Conservation (phyloP, 2,888 invertebrate genomes). For the Pollenia amentaria region DNA sequence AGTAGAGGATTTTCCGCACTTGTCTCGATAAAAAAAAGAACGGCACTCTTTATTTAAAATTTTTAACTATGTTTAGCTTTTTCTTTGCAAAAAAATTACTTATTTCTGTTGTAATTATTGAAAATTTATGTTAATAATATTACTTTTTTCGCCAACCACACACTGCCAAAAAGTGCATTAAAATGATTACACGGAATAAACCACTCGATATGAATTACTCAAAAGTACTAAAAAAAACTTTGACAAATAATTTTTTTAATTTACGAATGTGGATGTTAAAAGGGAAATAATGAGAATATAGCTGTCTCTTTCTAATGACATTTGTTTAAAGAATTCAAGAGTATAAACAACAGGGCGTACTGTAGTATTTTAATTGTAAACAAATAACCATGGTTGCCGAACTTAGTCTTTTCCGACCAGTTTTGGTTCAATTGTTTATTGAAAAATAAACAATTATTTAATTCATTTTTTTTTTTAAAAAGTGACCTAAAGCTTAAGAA, state of each 20-base stretch:
- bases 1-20: constrained; percentile 44
- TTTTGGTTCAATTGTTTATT: no score
- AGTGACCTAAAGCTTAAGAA: no score
- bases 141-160: constrained; percentile 41
- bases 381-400: no score
- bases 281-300: constrained; percentile 1
- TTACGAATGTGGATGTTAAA: constrained; percentile 31
- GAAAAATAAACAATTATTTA: no score
- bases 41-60: neutral
- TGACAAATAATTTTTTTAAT: constrained; percentile 17
- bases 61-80: neutral
- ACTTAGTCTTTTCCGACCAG: no score
- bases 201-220: constrained; percentile 64
- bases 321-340: neutral
- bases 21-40: neutral
- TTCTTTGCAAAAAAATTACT: neutral
- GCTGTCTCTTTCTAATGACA: constrained; percentile 13
- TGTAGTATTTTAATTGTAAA: neutral
- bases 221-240: constrained; percentile 64
- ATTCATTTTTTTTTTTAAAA: no score
- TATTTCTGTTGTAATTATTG: constrained; percentile 23
- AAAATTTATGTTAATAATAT: constrained; percentile 13
- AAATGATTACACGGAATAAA: constrained; percentile 30
- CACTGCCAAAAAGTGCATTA: constrained; percentile 32
- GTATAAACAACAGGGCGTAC: neutral